Percentiles rank a stretch among this genome's conserved stretches.
Evolutionary conservation across 2,797 vertebrate species (phyloP).

Genomic region (Babyrousa celebensis): DNA sequence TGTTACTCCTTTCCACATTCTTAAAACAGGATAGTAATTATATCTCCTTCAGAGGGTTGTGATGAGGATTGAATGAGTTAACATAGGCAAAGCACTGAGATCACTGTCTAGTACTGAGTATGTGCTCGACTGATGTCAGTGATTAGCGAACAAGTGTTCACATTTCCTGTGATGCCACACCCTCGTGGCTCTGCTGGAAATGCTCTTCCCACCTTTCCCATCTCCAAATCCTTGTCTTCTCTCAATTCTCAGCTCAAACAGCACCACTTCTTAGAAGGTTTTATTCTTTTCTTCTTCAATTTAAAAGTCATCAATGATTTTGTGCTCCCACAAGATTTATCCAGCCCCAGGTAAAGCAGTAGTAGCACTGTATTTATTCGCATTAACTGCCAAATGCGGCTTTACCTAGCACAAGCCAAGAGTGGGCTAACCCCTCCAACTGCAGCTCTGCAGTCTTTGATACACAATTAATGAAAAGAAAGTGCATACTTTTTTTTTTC

Average conservation of each 20-base stretch:
- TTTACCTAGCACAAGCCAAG: neutral
- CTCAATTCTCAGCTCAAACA: neutral
- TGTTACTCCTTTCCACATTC: neutral
- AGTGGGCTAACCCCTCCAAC: neutral
- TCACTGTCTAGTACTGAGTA: fast-evolving
- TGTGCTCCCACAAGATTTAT: neutral
- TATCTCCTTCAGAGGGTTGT: neutral
- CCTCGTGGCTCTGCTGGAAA: neutral
- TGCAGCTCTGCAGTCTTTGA: neutral
- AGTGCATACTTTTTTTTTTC: neutral
- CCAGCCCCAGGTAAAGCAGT: neutral
- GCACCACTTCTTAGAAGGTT: neutral
- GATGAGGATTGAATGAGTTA: neutral
- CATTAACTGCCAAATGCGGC: neutral
- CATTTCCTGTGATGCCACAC: fast-evolving
- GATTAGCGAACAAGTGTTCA: no score
- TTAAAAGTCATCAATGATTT: neutral
- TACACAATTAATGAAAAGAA: neutral
- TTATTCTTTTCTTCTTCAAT: neutral
- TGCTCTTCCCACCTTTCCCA: neutral
- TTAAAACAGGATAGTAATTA: neutral
- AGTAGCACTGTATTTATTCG: neutral
- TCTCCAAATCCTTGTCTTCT: neutral
- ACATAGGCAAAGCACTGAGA: neutral
- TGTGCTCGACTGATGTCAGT: fast-evolving